Base-by-base conservation (phyloP, 2,888 invertebrate species). In the Phyto melanocephala region DNA sequence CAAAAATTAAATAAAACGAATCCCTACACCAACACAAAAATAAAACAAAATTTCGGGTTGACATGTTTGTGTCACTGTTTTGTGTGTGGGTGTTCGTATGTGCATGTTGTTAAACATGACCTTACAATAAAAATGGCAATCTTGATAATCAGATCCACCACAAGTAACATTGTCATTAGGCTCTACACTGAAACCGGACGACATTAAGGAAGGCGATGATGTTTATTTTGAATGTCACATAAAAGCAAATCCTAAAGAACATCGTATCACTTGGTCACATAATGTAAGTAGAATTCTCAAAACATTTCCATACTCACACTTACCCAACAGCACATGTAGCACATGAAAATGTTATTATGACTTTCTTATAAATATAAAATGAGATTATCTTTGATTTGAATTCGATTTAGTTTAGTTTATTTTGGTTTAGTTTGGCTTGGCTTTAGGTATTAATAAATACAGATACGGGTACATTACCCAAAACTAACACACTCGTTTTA, bases 201-300 rank as follows among this genome's bases (percentile, higher is more conserved):
- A 95, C 89, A 95, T 95, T 87, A 95, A 95, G 89, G 95, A 95
- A 91, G 95, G 95, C 83, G 95, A 95, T 88, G 95, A 95, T 89
- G 95, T 95, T 71, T 95, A 95, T 91, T 95, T 95, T 89, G 95
- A 95, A 91, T 95, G 95, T 90, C 94, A 94, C 91, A 95, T 95
- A 87, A 93, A 93, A 87, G 95, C 95, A 68, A 95, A 95, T 91
- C 95, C 95, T 54, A 94, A 93, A 88, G 94, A 95, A 87, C 94
- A 94, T 89, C 94, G 95, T 88, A 95, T 95, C 87, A 94, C 94
- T 84, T 95, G 95, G 95, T 94, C 93, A 87, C 95, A 95, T 88
- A 94, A 95, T 90, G 95, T 95, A 92, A 94, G 94, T 93, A 89
- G 50, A 24, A 77, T 35, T 42, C 17, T 22, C 2, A 62, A 13